Evolutionary conservation across 2,113 vertebrate species (phyloP), one percentile per base, ranked within the genome.

Genomic region (Haplochromis burtoni): DNA sequence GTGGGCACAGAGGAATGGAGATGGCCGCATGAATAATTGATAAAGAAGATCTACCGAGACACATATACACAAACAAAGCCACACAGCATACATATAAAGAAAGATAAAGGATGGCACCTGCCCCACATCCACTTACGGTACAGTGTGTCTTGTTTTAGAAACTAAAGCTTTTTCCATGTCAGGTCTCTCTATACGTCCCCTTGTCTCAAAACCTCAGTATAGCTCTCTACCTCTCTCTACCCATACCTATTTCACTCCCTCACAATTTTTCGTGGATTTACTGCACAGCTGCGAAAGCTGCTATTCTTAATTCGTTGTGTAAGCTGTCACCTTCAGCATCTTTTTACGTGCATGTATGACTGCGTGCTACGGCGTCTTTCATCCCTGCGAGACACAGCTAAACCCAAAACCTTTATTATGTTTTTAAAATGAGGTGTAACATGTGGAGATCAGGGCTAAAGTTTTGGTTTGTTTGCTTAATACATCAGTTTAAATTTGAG

Each of bases 1-100:
- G 31, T 87, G 82, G 80, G 45, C 47, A 40, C 6, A 81, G 80
- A 91, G 66, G 53, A 86, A 38, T 33, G 42, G 33, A 86, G 81
- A 87, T 85, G 61, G 86, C 55, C 61, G 3, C 68, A 93, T 93
- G 76, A 95, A 95, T 93, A 90, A 95, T 89, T 92, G 8, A 96
- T 94, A 9, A 78, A 68, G 40, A 53, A 61, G 66, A 86, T 83
- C 66, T 19, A 79, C 26, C 1, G 17, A 42, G 14, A 82, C 79
- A 53, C 42, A 80, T 16, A 85, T 11, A 83, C 21, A 53, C 42
- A 87, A 47, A 82, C 88, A 82, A 88, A 73, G 19, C 47, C 82
- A 87, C 78, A 88, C 47, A 73, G 82, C 49, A 86, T 35, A 49
- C 31, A 80, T 71, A 61, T 55, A 61, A 73, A 21, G 24, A 47